Base-by-base conservation (phyloP, 35 echinoderm and acorn worm genomes). In the Ptychodera flava region DNA sequence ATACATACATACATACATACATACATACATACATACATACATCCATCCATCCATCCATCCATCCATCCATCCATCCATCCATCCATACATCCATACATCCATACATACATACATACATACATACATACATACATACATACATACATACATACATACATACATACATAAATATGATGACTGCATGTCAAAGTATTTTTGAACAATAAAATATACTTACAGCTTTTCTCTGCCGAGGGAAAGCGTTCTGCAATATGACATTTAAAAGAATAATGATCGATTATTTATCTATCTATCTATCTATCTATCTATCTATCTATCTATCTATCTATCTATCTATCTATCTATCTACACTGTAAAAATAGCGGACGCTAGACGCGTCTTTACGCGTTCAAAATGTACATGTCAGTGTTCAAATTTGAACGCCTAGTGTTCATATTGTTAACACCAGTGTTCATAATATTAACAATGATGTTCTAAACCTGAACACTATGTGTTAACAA, bases 401-500 rank as follows among this genome's bases (percentile, higher is more conserved):
- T 97, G 85, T 97, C 94, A 76, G 78, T 88, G 31, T 93, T 88
- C 27, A 97, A 83, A 85, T 91, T 87, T 35, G 33, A 91, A 16
- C 89, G 89, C 33, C 38, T 12, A 33, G 35, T 83, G 16, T 37
- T 28, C 94, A 97, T 28, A 85, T 84, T 76, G 29, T 27, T 35
- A 77, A 53, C 36, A 91, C 94, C 76, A 88, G 78, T 38, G 33
- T 15, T 77, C 86, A 92, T 0, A 45, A 77, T 45, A 81, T 78
- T 31, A 64, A 15, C 0, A 22, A 22, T 64, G 85, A 88, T 28
- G 34, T 86, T 77, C 31, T 91, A 83, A 83, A 83, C 38, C 35
- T 37, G n/a, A n/a, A n/a, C n/a, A n/a, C n/a, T n/a, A n/a, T n/a
- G 85, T 95, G 92, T 78, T 91, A 95, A n/a, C 91, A 97, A 35